Percentiles rank a stretch among this genome's conserved stretches.
phyloP scores from a whole-genome alignment of 2,797 vertebrate genomes.

The Lindbergichthys nudifrons region DNA sequence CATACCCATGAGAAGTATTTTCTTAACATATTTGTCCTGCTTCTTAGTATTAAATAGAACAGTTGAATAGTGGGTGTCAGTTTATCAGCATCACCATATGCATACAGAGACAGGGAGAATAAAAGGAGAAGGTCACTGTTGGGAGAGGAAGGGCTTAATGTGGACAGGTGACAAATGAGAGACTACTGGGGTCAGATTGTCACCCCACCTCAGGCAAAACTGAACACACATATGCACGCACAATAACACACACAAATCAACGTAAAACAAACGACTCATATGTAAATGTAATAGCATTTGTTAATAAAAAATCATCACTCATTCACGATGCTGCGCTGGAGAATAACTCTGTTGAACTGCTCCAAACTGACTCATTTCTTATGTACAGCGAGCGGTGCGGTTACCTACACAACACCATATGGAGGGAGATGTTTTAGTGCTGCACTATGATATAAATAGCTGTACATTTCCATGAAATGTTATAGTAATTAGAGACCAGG shows the following conservation, averaged over 20 bases:
- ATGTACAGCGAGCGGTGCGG: slow-evolving; percentile 32
- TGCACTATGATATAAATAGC: slow-evolving; percentile 81
- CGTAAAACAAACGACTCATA: slow-evolving; percentile 8
- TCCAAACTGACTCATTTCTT: slow-evolving; percentile 36
- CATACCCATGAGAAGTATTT: neutral
- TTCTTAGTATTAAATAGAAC: neutral
- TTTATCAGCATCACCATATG: slow-evolving; percentile 20
- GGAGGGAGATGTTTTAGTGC: slow-evolving; percentile 67
- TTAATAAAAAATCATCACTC: slow-evolving; percentile 13
- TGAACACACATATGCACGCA: slow-evolving; percentile 24
- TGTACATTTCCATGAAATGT: slow-evolving; percentile 81
- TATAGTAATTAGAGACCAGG: slow-evolving; percentile 82
- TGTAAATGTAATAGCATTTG: slow-evolving; percentile 13
- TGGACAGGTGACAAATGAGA: slow-evolving; percentile 81
- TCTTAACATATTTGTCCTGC: too few relatives aligned
- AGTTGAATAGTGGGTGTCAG: neutral
- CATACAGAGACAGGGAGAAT: slow-evolving; percentile 15
- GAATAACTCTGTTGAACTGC: slow-evolving; percentile 41
- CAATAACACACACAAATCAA: slow-evolving; percentile 41
- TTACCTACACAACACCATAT: slow-evolving; percentile 59
- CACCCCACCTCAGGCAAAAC: slow-evolving; percentile 53
- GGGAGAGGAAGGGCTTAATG: slow-evolving; percentile 68
- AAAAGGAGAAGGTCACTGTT: slow-evolving; percentile 48
- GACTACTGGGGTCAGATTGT: slow-evolving; percentile 70
- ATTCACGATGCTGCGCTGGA: slow-evolving; percentile 22